Evolutionary conservation across 1,140 invertebrate genomes (phyloP).

Genomic region (Anagrus nilaparvatae): DNA sequence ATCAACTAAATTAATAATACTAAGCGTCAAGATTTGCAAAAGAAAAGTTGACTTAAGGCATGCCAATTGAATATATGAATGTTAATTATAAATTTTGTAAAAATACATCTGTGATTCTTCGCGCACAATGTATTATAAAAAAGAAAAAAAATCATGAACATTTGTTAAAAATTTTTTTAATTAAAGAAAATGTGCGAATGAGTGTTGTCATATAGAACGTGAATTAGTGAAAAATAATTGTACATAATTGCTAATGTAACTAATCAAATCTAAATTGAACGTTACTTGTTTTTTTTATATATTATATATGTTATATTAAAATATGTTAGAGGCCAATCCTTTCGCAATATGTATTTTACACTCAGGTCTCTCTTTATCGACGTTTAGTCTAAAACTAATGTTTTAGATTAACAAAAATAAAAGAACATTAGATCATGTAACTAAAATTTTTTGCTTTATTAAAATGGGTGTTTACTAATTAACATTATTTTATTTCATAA

Average conservation of each 20-base stretch:
- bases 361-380: conserved; percentile 11
- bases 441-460: conserved; percentile 43
- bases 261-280: conserved; percentile 35
- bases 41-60: conserved; percentile 1
- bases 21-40: background rate
- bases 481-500: conserved; percentile 11
- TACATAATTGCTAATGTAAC: conserved; percentile 39
- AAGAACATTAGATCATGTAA: conserved; percentile 36
- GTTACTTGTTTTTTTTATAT: conserved; percentile 40
- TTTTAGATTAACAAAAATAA: conserved; percentile 14
- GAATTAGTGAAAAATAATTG: conserved; percentile 30
- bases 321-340: conserved; percentile 10
- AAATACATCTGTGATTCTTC: conserved; percentile 25
- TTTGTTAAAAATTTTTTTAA: conserved; percentile 5
- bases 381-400: conserved; percentile 5
- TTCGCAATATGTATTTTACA: conserved; percentile 17
- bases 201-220: conserved; percentile 5
- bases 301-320: conserved; percentile 29
- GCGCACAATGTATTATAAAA: conserved; percentile 6
- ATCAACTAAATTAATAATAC: background rate
- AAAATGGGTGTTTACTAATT: conserved; percentile 43
- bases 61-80: background rate
- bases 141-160: conserved; percentile 5
- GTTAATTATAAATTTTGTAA: too few relatives aligned
- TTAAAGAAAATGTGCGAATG: conserved; percentile 14